Evolutionary conservation across 2,797 vertebrate genomes (phyloP).

Genomic region (Odontamblyopus lacepedii): DNA sequence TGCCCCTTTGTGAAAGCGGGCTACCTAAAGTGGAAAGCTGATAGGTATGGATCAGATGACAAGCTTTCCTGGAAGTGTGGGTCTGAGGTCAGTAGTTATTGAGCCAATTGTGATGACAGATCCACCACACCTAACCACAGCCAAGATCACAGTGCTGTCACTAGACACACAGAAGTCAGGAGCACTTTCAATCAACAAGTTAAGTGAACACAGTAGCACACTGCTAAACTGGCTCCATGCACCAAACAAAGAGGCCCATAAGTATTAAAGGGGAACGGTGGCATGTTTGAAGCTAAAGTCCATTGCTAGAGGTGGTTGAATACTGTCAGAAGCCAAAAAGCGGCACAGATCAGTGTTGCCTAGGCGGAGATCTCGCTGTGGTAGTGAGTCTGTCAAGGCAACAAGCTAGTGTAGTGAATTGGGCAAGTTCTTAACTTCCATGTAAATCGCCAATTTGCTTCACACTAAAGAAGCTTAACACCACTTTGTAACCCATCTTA

Average conservation of each 20-base stretch:
- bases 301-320: too few species aligned
- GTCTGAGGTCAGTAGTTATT: slow-evolving; percentile 69
- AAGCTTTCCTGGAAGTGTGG: slow-evolving; percentile 65
- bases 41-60: slow-evolving; percentile 64
- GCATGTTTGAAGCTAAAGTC: too few species aligned
- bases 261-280: not conserved
- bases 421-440: too few species aligned
- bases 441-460: too few species aligned
- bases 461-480: too few species aligned
- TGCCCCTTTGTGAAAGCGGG: slow-evolving; percentile 59
- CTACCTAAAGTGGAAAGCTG: slow-evolving; percentile 69
- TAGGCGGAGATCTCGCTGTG: too few species aligned
- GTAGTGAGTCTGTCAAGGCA: too few species aligned
- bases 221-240: slow-evolving; percentile 49
- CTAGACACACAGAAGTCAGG: slow-evolving; percentile 52
- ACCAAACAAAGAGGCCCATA: slow-evolving; percentile 14
- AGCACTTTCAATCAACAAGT: slow-evolving; percentile 65
- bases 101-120: slow-evolving; percentile 69
- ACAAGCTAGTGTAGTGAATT: too few species aligned
- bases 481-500: too few species aligned
- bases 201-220: slow-evolving; percentile 32
- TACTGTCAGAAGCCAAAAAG: too few species aligned
- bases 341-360: too few species aligned
- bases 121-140: slow-evolving; percentile 69
- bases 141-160: slow-evolving; percentile 61